Base-by-base conservation (phyloP, 2,797 vertebrate species). In the Channallabes apus region DNA sequence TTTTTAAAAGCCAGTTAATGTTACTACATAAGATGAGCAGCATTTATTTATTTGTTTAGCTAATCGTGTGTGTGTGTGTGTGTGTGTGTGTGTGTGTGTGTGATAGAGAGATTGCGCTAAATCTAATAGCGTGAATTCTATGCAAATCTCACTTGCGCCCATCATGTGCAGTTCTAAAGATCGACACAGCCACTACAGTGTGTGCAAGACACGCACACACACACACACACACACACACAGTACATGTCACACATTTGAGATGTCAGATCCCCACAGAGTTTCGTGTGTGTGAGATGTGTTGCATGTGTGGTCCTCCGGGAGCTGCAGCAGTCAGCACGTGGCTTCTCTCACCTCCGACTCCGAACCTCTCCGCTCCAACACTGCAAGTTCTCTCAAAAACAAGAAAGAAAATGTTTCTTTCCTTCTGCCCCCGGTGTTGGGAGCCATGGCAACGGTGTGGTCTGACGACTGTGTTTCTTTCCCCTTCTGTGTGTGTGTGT, bases 371-470 rank as follows among this genome's bases (percentile, higher is more conserved):
- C 35, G 29, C 59, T 54, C 20, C 65, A 67, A 54, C 27, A 3
- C n/a, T 69, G 71, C 71, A 1, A 51, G 85, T 59, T 27, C 77
- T 88, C 73, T 82, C 67, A 77, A 72, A 83, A 59, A 69, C 38
- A 12, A 56, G 41, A 61, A 41, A 27, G 32, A 32, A 32, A 82
- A 46, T 8, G 41, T 54, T 85, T 56, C 80, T 7, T 79, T 84
- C 75, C 22, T 12, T 82, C 46, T 86, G 62, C 82, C 62, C 62
- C 59, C 67, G 83, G 87, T 87, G 81, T 62, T 88, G 85, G 85
- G 82, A 87, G 69, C 83, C 86, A 82, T 87, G 85, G 88, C 82
- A 90, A 88, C 87, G 59, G 86, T 83, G 85, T 85, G 88, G 77
- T 83, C 81, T 88, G 87, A 71, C 38, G 80, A 72, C 84, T 88